phyloP scores from a whole-genome alignment of 2,113 vertebrate genomes.

The Rhinoptilus africanus region DNA sequence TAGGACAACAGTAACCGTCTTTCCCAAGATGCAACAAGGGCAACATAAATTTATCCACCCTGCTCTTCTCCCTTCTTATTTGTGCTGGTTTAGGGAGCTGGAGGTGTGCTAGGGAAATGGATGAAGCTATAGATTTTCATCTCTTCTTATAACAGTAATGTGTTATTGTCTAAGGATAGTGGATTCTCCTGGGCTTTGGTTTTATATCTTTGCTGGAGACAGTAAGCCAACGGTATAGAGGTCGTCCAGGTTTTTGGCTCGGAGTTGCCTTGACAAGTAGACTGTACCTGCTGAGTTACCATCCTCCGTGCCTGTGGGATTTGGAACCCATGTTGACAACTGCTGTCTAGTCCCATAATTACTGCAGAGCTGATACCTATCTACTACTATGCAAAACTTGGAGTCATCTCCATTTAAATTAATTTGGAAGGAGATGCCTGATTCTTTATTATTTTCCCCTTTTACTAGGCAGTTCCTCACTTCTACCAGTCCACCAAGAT shows the following conservation, averaged over 20 bases:
- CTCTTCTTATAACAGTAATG: background rate
- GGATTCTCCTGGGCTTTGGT: background rate
- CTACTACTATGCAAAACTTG: background rate
- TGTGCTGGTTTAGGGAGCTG: background rate
- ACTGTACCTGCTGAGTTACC: background rate
- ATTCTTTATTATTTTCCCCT: background rate
- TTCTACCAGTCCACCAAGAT: background rate
- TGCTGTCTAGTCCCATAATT: background rate
- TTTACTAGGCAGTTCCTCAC: background rate
- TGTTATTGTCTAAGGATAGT: background rate
- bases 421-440: background rate
- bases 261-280: background rate
- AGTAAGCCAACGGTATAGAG: background rate
- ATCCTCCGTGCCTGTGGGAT: background rate
- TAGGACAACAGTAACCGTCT: rapidly evolving
- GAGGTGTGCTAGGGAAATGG: background rate
- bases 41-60: background rate
- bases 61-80: background rate
- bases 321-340: background rate
- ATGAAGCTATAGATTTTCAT: background rate
- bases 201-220: background rate
- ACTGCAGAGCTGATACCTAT: background rate
- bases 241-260: background rate
- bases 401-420: background rate
- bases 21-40: background rate